Evolutionary conservation across 2,888 invertebrate genomes (phyloP), one percentile per base, ranked within the genome.

Genomic region (Orgyia antiqua): DNA sequence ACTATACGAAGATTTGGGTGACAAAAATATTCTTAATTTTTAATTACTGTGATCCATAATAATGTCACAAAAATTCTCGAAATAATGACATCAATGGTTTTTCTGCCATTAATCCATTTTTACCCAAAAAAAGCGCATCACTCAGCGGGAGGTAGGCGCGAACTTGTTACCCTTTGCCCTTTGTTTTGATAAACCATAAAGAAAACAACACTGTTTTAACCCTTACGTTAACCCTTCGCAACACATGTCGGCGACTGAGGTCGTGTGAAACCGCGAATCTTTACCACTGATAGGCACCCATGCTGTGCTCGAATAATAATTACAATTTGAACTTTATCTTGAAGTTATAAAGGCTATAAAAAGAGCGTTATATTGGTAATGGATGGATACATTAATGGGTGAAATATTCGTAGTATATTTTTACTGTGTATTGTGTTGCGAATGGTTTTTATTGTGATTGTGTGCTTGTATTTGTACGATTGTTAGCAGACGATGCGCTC

Each of bases 151-250:
- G 72, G 64, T 55, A 57, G 72, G 75, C 72, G 73, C 66, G 71
- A 68, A 68, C 75, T 70, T 70, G 76, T 72, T 65, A 66, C 70
- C 76, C 77, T 74, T 74, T 76, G 68, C 68, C 71, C 78, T 67
- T 56, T 63, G 62, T 67, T 75, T 66, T 54, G 49, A 32, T 52
- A 58, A 62, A 63, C 65, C 66, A 75, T 72, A 75, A 72, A 76
- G 71, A 75, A 77, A 79, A 78, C 78, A 79, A 70, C 68, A 60
- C 57, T 62, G 63, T 63, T 67, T 65, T 68, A 68, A 72, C 78
- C 76, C 73, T 62, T 49, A 52, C 59, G 40, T 66, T 72, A 77
- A 74, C 79, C 79, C 77, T 74, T 74, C 58, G 49, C 58, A 51
- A 56, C 78, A 79, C 72, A 77, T 79, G 80, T 74, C 51, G 61